These are phyloP conservation scores for Mactromeris polynyma DNA, from an alignment of 2,888 invertebrate species.

Conservation along the genomic window DNA sequence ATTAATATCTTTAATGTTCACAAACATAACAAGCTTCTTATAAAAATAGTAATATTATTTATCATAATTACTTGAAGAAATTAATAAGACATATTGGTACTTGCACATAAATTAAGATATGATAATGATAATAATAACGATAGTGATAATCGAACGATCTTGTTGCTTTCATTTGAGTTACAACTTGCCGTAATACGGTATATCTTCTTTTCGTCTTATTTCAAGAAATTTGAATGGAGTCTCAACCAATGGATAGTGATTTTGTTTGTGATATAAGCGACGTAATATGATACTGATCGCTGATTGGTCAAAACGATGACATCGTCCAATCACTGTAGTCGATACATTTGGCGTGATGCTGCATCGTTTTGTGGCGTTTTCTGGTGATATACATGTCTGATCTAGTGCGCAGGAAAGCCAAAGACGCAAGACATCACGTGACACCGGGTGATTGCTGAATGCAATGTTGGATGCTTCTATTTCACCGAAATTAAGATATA, in stretches of 20 bases:
- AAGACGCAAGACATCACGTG: slow-evolving; percentile 23
- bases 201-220: slow-evolving; percentile 25
- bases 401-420: slow-evolving; percentile 54
- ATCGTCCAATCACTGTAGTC: slow-evolving; percentile 17
- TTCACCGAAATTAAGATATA: slow-evolving; percentile 40
- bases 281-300: slow-evolving; percentile 46
- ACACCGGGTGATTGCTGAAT: slow-evolving; percentile 29
- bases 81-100: too few relatives aligned
- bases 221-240: slow-evolving; percentile 21
- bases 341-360: background rate
- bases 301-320: slow-evolving; percentile 54
- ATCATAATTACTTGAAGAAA: too few relatives aligned
- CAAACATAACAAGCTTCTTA: too few relatives aligned
- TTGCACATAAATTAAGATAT: too few relatives aligned
- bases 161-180: too few relatives aligned
- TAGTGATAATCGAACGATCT: too few relatives aligned
- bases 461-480: slow-evolving; percentile 47
- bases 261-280: slow-evolving; percentile 50
- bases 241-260: slow-evolving; percentile 48
- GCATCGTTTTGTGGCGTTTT: background rate
- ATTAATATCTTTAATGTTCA: too few relatives aligned
- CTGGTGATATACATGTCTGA: slow-evolving; percentile 47
- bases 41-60: too few relatives aligned
- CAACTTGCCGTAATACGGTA: slow-evolving; percentile 10
- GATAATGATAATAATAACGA: too few relatives aligned